phyloP scores from a whole-genome alignment of 2,888 invertebrate genomes.

The Quadroppia sp. region DNA sequence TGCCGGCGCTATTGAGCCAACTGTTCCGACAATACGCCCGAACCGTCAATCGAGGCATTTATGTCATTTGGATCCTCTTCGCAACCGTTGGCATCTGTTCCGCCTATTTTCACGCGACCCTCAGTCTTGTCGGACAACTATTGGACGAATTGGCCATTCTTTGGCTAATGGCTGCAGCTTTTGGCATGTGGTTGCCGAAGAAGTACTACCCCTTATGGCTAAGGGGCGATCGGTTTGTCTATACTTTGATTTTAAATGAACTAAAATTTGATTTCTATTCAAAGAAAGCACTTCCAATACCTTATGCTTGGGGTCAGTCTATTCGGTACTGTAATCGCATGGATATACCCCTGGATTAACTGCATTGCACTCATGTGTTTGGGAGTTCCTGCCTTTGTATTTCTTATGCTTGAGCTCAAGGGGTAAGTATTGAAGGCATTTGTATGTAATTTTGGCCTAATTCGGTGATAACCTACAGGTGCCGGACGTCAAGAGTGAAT shows the following conservation, averaged over 20 bases:
- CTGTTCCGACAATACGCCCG: constrained; percentile 71
- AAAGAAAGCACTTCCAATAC: constrained; percentile 62
- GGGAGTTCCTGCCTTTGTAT: constrained; percentile 64
- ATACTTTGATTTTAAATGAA: neutral
- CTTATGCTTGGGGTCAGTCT: constrained; percentile 61
- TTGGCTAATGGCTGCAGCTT: constrained; percentile 74
- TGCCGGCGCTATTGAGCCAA: constrained; percentile 61
- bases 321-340: constrained; percentile 64
- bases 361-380: constrained; percentile 75
- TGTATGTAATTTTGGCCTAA: neutral
- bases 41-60: constrained; percentile 70
- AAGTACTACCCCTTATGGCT: constrained; percentile 49
- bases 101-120: constrained; percentile 78
- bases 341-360: constrained; percentile 73
- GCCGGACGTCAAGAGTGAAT: constrained; percentile 62
- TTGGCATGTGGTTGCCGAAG: constrained; percentile 62
- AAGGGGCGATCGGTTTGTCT: constrained; percentile 48
- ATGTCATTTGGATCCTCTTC: constrained; percentile 73
- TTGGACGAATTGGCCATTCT: constrained; percentile 75
- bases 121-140: constrained; percentile 73
- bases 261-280: neutral
- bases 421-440: constrained; percentile 57
- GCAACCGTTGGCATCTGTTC: constrained; percentile 74
- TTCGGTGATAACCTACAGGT: constrained; percentile 47
- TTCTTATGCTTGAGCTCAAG: constrained; percentile 65